Evolutionary conservation across 2,888 invertebrate genomes (phyloP).

Genomic region (Heterodera filipjevi): DNA sequence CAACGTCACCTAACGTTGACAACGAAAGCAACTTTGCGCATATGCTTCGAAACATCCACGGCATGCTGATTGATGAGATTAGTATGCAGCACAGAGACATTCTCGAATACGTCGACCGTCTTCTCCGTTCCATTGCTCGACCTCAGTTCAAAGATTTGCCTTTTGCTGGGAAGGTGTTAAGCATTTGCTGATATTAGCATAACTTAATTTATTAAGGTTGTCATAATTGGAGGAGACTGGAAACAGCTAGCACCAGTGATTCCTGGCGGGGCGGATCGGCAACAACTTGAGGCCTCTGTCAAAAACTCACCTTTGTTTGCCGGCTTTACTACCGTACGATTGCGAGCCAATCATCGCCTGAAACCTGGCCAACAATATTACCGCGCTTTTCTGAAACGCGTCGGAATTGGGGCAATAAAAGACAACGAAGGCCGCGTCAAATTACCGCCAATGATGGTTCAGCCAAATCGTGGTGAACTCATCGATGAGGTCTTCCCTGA

Average conservation of each 20-base stretch:
- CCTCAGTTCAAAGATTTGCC: background rate
- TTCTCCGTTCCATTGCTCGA: slow-evolving; percentile 12
- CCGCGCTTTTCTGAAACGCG: background rate
- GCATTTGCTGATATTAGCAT: slow-evolving; percentile 3
- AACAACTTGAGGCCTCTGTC: background rate
- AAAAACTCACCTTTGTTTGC: background rate
- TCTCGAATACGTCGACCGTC: slow-evolving; percentile 28
- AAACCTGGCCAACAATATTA: background rate
- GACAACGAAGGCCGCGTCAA: background rate
- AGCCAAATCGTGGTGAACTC: background rate
- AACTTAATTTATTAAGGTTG: background rate
- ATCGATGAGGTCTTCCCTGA: background rate
- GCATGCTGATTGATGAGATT: slow-evolving; percentile 37
- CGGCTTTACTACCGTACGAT: background rate
- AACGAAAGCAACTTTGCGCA: slow-evolving; percentile 23
- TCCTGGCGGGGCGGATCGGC: background rate
- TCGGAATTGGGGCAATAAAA: background rate
- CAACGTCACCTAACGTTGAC: slow-evolving; percentile 21
- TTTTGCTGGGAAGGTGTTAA: slow-evolving; percentile 35
- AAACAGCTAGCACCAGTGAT: slow-evolving; percentile 14
- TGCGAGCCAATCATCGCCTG: slow-evolving; percentile 6
- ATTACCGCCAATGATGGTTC: background rate
- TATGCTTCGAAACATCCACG: slow-evolving; percentile 26
- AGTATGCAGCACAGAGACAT: slow-evolving; percentile 24
- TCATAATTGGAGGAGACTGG: slow-evolving; percentile 38